Evolutionary conservation across 2,888 invertebrate species (phyloP).

Genomic region (Ceraclea dissimilis): DNA sequence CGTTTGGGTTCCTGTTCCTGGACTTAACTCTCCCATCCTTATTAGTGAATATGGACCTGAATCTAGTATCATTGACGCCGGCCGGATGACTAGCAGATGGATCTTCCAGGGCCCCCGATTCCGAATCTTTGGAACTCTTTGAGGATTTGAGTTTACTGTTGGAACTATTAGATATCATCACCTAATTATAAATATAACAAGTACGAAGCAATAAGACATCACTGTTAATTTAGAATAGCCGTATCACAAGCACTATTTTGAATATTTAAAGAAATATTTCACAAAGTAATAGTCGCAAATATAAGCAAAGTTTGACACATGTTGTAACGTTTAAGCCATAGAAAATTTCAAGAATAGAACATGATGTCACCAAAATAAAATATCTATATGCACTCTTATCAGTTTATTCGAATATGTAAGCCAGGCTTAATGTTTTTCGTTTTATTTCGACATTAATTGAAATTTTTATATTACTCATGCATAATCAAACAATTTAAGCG

Average conservation of each 20-base stretch:
- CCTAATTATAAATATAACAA: slow-evolving; percentile 37
- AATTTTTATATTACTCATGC: too few relatives aligned
- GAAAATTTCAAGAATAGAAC: not conserved
- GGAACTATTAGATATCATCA: slow-evolving; percentile 61
- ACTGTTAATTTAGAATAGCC: not conserved
- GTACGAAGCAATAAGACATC: not conserved
- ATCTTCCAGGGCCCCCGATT: slow-evolving; percentile 40
- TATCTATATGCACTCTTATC: too few relatives aligned
- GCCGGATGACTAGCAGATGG: slow-evolving; percentile 28
- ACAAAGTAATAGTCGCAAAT: slow-evolving; percentile 15
- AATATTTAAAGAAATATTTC: slow-evolving; percentile 7
- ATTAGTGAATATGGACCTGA: slow-evolving; percentile 28
- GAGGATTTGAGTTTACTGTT: slow-evolving; percentile 57
- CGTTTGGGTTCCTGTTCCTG: slow-evolving; percentile 40
- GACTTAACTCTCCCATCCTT: slow-evolving; percentile 41
- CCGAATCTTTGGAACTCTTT: slow-evolving; percentile 42
- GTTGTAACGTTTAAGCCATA: slow-evolving; percentile 18
- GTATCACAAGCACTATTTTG: not conserved
- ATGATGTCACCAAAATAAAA: not conserved
- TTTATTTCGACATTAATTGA: too few relatives aligned
- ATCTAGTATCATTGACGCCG: slow-evolving; percentile 42
- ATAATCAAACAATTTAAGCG: too few relatives aligned
- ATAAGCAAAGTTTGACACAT: slow-evolving; percentile 24
- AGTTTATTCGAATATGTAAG: too few relatives aligned
- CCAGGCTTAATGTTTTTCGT: too few relatives aligned